Conservation (phyloP, 2,113 vertebrate species). For the Sturnus vulgaris region DNA sequence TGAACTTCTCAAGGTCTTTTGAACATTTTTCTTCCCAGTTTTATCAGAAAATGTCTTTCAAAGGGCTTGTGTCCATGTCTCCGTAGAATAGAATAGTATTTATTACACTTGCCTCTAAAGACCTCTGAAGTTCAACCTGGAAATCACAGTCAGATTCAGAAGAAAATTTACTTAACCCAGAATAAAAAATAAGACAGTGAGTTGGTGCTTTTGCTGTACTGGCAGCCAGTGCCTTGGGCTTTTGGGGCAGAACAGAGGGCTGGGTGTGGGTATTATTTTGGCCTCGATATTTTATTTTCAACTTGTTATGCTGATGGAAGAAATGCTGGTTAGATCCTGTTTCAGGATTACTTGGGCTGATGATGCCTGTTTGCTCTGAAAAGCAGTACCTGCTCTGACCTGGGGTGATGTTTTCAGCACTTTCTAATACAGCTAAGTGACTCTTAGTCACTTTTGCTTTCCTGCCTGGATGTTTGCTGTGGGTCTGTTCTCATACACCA, state of each 20-base stretch:
- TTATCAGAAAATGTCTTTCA: neutral
- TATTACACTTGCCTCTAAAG: neutral
- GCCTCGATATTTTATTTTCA: neutral
- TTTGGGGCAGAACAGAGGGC: neutral
- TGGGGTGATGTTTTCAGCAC: neutral
- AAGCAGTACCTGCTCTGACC: neutral
- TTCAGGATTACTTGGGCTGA: neutral
- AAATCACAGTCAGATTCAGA: neutral
- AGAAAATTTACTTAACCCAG: neutral
- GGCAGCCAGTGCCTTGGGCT: neutral
- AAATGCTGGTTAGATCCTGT: neutral
- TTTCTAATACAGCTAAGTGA: neutral
- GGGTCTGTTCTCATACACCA: neutral
- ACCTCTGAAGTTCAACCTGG: neutral
- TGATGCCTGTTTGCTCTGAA: neutral
- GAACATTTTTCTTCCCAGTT: neutral
- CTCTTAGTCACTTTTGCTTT: neutral
- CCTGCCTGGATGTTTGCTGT: neutral
- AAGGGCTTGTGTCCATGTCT: neutral
- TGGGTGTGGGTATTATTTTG: neutral
- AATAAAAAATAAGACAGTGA: neutral
- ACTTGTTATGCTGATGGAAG: accelerated
- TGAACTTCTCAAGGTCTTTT: neutral
- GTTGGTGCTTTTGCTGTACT: neutral
- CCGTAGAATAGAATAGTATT: neutral